Evolutionary conservation across 2,888 invertebrate species (phyloP).

Genomic region (Ypsolopha sequella): DNA sequence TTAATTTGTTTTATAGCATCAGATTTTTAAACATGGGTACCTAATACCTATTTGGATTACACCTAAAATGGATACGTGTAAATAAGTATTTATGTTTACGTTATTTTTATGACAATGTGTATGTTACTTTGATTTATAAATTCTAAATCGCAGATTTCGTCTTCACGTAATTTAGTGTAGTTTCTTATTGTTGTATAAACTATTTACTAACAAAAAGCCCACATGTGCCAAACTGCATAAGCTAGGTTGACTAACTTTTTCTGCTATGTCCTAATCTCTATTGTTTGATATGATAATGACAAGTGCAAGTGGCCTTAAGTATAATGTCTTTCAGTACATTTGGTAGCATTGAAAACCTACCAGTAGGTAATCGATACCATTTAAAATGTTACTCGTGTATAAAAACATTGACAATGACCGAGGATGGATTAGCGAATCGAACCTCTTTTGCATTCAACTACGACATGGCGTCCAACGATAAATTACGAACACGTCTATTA

Average conservation of each 20-base stretch:
- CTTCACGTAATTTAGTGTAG: no score
- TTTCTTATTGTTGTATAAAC: no score
- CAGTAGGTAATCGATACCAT: background rate
- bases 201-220: no score
- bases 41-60: background rate
- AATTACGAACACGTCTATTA: slow-evolving; percentile 63
- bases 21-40: background rate
- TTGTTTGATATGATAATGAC: background rate
- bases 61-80: background rate
- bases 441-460: slow-evolving; percentile 25
- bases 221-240: no score
- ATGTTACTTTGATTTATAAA: no score
- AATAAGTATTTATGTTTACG: background rate
- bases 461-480: slow-evolving; percentile 46
- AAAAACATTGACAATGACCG: background rate
- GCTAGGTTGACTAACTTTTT: no score
- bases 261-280: background rate
- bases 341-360: no score
- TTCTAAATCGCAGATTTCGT: no score
- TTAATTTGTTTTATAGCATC: no score
- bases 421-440: background rate
- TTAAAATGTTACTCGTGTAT: background rate
- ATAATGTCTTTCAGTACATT: no score
- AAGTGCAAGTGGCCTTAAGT: background rate
- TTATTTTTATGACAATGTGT: no score